A percentile compares a stretch with the other conserved stretches of the same genome.
Conservation (phyloP, 2,113 vertebrate genomes). For the Lipophrys pholis region DNA sequence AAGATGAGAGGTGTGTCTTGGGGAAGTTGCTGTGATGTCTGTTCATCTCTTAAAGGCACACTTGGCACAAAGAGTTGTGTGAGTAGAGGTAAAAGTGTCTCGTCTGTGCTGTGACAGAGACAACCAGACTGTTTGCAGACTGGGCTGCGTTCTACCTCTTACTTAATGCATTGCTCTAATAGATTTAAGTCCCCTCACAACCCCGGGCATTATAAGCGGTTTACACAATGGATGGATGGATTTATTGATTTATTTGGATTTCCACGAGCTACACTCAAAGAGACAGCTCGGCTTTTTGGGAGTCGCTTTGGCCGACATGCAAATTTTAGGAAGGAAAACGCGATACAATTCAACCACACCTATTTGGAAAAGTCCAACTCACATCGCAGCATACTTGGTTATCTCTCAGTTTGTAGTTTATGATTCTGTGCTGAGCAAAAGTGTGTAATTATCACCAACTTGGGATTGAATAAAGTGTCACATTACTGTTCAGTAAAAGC, state of each 20-base stretch:
- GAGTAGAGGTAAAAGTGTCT: not conserved
- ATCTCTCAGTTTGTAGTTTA: too few species aligned
- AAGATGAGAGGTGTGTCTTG: not conserved
- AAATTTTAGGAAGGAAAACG: too few species aligned
- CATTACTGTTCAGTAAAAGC: too few species aligned
- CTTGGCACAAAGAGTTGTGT: not conserved
- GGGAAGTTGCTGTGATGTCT: not conserved
- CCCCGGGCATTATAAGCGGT: constrained; percentile 14
- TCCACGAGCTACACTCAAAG: constrained; percentile 11
- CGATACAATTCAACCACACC: too few species aligned
- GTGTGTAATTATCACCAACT: too few species aligned
- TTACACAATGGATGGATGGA: constrained; percentile 32
- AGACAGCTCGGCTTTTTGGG: constrained; percentile 11
- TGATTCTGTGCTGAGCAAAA: too few species aligned
- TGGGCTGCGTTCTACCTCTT: not conserved
- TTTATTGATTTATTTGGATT: constrained; percentile 39
- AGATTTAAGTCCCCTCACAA: not conserved
- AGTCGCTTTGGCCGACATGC: not conserved
- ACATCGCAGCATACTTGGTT: too few species aligned
- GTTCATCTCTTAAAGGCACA: not conserved
- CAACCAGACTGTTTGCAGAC: not conserved
- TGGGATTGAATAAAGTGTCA: too few species aligned
- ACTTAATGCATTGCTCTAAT: constrained; percentile 2
- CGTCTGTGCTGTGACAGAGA: not conserved
- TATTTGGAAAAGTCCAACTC: too few species aligned